These are phyloP conservation scores for Hafferia zeledoni DNA, from an alignment of 2,797 vertebrate genomes.

Conservation along the genomic window DNA sequence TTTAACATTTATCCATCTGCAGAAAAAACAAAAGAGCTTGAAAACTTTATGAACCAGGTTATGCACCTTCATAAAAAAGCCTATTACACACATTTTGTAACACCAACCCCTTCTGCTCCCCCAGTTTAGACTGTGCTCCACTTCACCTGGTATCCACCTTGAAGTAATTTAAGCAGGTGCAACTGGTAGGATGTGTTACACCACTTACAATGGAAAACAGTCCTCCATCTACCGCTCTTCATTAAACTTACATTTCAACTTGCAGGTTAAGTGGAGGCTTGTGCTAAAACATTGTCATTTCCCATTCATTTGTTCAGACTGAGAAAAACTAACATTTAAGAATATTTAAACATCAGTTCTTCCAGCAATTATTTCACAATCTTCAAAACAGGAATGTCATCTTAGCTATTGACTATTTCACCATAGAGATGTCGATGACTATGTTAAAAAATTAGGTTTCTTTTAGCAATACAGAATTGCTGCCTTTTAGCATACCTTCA, in stretches of 20 bases:
- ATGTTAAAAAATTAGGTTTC: neutral
- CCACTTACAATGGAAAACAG: neutral
- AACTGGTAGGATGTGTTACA: neutral
- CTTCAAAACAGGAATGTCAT: neutral
- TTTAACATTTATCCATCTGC: neutral
- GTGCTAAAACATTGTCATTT: neutral
- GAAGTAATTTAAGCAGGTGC: neutral
- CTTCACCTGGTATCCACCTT: neutral
- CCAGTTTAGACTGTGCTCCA: neutral
- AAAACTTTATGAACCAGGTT: neutral
- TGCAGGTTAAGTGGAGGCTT: neutral
- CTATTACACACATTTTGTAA: neutral
- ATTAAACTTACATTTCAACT: neutral
- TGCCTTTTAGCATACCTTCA: neutral
- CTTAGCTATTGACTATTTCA: neutral
- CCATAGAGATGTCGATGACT: neutral
- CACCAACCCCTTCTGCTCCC: rapidly evolving
- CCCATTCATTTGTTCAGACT: neutral
- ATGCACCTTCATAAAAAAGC: neutral
- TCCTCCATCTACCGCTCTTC: neutral
- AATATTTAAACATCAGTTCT: neutral
- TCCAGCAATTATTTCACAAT: neutral
- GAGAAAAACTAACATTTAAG: neutral
- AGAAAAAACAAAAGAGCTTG: neutral
- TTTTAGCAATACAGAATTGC: neutral